A percentile compares a stretch with the other conserved stretches of the same genome.
Conservation (phyloP, 2,888 invertebrate genomes). For the Germaria angustata region DNA sequence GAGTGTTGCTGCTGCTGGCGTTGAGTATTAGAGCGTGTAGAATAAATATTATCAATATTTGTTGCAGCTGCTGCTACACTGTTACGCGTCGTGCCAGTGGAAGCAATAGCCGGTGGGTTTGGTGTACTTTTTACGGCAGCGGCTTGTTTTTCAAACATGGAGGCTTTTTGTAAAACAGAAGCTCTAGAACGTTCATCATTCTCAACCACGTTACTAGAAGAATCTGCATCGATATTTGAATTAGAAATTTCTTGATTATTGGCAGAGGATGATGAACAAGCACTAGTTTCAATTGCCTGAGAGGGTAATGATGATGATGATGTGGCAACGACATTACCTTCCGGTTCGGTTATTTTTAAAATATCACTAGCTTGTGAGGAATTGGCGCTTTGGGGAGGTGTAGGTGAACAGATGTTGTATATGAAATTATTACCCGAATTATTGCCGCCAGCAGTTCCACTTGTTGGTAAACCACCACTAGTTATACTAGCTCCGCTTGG, state of each 20-base stretch:
- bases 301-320: constrained; percentile 29
- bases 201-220: constrained; percentile 71
- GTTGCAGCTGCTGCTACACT: constrained; percentile 21
- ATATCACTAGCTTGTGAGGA: constrained; percentile 72
- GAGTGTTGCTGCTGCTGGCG: constrained; percentile 60
- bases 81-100: constrained; percentile 40
- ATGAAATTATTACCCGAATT: constrained; percentile 72
- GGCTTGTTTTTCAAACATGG: constrained; percentile 80
- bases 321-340: constrained; percentile 54
- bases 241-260: constrained; percentile 55
- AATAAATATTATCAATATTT: constrained; percentile 58
- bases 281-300: constrained; percentile 30
- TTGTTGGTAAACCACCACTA: constrained; percentile 69
- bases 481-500: constrained; percentile 76
- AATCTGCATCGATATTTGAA: constrained; percentile 67
- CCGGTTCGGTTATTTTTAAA: constrained; percentile 78
- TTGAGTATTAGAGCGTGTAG: constrained; percentile 58
- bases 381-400: constrained; percentile 72
- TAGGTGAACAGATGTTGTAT: constrained; percentile 76
- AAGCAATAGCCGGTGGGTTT: constrained; percentile 41
- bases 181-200: constrained; percentile 79
- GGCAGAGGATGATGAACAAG: constrained; percentile 53
- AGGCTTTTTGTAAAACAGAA: constrained; percentile 80
- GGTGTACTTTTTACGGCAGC: constrained; percentile 70
- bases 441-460: constrained; percentile 64